phyloP scores from a whole-genome alignment of 2,888 invertebrate genomes.

The Pollenia amentaria region DNA sequence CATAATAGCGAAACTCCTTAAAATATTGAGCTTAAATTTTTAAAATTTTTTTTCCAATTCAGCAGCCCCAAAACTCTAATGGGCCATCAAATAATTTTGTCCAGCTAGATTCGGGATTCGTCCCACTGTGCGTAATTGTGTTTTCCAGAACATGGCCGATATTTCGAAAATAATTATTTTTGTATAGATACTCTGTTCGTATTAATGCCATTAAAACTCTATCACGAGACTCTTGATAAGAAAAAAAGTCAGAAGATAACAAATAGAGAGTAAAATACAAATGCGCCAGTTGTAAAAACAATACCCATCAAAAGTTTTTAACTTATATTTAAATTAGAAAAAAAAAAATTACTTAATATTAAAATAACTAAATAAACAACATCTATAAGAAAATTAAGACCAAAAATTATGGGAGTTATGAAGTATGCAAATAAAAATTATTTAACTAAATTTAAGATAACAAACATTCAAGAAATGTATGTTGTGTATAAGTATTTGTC shows the following conservation, averaged over 20 bases:
- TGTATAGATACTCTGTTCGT: neutral
- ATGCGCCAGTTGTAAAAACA: neutral
- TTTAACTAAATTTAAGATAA: neutral
- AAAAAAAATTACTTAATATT: neutral
- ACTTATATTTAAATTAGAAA: neutral
- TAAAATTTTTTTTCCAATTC: too few species aligned
- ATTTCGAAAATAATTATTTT: too few species aligned
- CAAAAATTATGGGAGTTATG: constrained; percentile 6
- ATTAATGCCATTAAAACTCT: neutral
- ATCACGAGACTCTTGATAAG: constrained; percentile 39
- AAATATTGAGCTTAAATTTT: too few species aligned
- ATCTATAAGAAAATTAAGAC: neutral
- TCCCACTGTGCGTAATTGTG: too few species aligned
- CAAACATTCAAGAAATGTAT: neutral
- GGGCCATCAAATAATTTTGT: too few species aligned
- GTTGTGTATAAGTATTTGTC: neutral
- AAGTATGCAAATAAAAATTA: constrained; percentile 28
- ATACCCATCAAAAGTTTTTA: too few species aligned
- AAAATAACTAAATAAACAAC: neutral
- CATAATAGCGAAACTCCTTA: too few species aligned
- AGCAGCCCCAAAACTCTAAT: too few species aligned
- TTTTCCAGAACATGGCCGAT: too few species aligned
- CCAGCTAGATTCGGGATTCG: too few species aligned
- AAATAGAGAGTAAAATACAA: neutral
- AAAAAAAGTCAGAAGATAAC: neutral